phyloP scores from a whole-genome alignment of 1,140 invertebrate genomes.

The Ceratitis capitata region DNA sequence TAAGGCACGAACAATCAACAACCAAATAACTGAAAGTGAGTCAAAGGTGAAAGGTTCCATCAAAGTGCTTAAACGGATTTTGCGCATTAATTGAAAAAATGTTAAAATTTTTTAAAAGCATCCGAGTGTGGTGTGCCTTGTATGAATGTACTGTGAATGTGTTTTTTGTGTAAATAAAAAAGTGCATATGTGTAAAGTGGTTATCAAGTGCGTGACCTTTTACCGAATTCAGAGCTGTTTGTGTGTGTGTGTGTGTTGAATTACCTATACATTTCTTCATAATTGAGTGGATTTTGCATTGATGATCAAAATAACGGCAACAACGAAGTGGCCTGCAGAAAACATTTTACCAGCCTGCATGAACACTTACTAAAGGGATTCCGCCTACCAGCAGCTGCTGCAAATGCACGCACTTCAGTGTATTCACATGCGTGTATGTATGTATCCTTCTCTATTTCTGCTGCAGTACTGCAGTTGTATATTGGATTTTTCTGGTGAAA shows the following conservation, averaged over 20 bases:
- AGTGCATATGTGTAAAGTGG: not conserved
- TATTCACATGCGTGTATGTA: not conserved
- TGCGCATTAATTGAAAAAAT: too few relatives aligned
- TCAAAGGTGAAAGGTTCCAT: not conserved
- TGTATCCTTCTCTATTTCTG: not conserved
- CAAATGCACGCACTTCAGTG: too few relatives aligned
- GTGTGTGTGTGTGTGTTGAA: not conserved
- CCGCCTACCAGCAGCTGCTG: not conserved
- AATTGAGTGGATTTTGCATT: not conserved
- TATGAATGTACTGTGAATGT: too few relatives aligned
- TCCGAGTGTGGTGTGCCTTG: not conserved
- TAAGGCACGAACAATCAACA: constrained; percentile 8
- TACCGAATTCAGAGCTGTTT: not conserved
- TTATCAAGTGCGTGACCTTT: not conserved
- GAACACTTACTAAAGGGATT: not conserved
- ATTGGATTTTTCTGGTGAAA: too few relatives aligned
- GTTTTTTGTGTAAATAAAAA: not conserved
- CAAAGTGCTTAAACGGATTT: too few relatives aligned
- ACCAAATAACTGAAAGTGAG: not conserved
- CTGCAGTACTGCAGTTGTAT: not conserved
- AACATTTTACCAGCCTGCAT: not conserved
- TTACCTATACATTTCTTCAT: not conserved
- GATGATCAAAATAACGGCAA: not conserved
- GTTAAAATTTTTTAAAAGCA: not conserved
- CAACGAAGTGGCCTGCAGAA: not conserved